A percentile compares a stretch with the other conserved stretches of the same genome.
phyloP scores from a whole-genome alignment of 2,113 vertebrate genomes.

The Alaudala cheleensis region DNA sequence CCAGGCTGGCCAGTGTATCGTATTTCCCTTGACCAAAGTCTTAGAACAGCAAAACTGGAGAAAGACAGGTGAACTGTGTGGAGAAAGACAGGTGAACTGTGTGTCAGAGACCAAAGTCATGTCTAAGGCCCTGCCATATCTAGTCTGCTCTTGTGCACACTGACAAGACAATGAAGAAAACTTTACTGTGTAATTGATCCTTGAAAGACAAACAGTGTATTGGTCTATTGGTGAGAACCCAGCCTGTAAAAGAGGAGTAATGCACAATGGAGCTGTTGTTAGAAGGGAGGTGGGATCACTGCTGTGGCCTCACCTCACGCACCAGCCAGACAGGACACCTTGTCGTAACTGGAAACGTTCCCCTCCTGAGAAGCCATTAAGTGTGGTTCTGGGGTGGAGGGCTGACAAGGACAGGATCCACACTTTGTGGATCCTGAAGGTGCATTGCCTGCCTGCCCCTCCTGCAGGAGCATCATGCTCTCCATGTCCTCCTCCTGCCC shows the following conservation, averaged over 20 bases:
- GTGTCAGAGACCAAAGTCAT: accelerated
- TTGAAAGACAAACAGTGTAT: neutral
- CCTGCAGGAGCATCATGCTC: neutral
- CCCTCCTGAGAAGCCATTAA: neutral
- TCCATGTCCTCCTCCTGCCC: neutral
- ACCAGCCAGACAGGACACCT: accelerated
- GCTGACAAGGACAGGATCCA: neutral
- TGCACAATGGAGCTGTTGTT: neutral
- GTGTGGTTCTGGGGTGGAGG: neutral
- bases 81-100: neutral
- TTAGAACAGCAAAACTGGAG: neutral
- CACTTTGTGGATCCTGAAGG: accelerated
- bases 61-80: neutral
- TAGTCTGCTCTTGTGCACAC: neutral
- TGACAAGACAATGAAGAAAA: neutral
- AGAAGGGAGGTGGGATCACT: too few relatives aligned
- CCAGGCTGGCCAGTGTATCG: too few relatives aligned
- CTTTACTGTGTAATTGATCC: neutral
- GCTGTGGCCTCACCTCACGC: accelerated
- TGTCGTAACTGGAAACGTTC: accelerated
- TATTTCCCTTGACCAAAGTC: neutral
- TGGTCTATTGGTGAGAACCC: accelerated
- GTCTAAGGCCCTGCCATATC: neutral
- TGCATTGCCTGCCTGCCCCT: neutral
- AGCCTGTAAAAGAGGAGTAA: neutral